Percentiles rank a stretch among this genome's conserved stretches.
phyloP scores from a whole-genome alignment of 2,797 vertebrate species.

The Argya squamiceps region DNA sequence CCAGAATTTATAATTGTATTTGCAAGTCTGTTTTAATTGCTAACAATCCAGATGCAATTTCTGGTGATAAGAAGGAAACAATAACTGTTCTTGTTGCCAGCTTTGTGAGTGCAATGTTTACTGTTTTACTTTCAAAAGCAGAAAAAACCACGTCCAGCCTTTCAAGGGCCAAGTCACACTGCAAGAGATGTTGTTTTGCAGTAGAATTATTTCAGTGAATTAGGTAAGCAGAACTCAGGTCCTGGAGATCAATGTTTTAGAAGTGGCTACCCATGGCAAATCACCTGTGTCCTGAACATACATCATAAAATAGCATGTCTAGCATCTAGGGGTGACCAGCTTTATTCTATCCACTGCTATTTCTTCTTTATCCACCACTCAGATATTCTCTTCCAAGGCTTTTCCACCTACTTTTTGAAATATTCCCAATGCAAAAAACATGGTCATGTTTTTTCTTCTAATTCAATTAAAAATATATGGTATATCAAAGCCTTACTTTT shows the following conservation, averaged over 20 bases:
- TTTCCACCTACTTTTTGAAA: not conserved
- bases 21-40: not conserved
- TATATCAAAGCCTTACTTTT: not conserved
- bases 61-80: not conserved
- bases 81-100: not conserved
- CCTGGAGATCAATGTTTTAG: not conserved
- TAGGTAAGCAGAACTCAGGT: not conserved
- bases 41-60: not conserved
- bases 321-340: not conserved
- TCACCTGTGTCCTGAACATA: not conserved
- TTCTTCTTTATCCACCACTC: not conserved
- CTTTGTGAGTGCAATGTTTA: not conserved
- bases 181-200: not conserved
- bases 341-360: not conserved
- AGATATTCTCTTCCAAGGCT: not conserved
- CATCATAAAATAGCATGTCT: not conserved
- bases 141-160: not conserved
- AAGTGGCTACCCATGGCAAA: not conserved
- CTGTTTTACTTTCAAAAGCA: not conserved
- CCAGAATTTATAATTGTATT: not conserved
- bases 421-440: not conserved
- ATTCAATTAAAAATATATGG: not conserved
- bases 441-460: not conserved
- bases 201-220: not conserved
- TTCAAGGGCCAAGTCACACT: not conserved